Conservation (phyloP, 2,797 vertebrate genomes). For the Harpagifer antarcticus region DNA sequence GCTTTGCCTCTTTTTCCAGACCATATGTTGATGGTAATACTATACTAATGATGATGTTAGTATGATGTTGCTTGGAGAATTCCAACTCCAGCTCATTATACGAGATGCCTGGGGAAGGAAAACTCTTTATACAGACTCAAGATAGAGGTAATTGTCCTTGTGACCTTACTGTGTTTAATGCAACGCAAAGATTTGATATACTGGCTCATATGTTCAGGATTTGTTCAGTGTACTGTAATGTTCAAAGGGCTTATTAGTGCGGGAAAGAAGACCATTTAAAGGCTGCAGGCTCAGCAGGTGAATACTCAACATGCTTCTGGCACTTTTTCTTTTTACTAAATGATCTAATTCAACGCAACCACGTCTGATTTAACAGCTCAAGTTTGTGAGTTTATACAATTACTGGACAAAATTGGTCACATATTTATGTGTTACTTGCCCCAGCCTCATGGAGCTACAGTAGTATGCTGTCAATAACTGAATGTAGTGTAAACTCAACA, state of each 20-base stretch:
- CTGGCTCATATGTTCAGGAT: not conserved
- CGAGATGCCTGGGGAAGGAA: constrained; percentile 2
- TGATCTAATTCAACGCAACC: not conserved
- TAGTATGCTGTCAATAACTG: not conserved
- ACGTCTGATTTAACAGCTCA: no score
- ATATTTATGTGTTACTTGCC: no score
- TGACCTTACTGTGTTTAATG: constrained; percentile 15
- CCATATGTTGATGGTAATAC: constrained; percentile 16
- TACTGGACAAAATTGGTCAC: no score
- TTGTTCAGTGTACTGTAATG: constrained; percentile 1
- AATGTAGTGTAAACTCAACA: not conserved
- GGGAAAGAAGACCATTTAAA: not conserved
- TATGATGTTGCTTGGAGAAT: constrained; percentile 31
- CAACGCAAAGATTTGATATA: constrained; percentile 11
- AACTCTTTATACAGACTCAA: constrained; percentile 18
- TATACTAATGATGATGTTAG: constrained; percentile 33
- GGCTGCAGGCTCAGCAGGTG: not conserved
- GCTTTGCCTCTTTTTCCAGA: constrained; percentile 24
- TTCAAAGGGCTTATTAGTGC: not conserved
- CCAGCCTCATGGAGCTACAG: no score
- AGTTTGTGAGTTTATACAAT: no score
- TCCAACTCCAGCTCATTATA: constrained; percentile 33
- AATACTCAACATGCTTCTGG: not conserved
- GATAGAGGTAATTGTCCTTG: constrained; percentile 7
- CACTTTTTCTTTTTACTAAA: not conserved